These are phyloP conservation scores for Leptinotarsa juncta DNA, from an alignment of 2,888 invertebrate species.

Conservation along the genomic window DNA sequence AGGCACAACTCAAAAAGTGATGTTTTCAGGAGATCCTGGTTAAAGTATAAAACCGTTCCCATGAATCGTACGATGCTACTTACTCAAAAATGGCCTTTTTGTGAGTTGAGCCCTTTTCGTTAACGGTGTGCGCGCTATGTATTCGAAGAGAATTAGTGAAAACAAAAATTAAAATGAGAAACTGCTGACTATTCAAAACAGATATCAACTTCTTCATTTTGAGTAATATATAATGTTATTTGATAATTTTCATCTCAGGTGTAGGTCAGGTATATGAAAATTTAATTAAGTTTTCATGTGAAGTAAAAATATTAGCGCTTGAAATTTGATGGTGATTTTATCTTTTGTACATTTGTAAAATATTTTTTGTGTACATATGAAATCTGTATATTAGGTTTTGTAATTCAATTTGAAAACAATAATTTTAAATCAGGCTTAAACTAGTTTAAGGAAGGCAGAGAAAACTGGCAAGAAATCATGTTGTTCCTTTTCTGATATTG, in stretches of 20 bases:
- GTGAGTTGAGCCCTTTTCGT: too few relatives aligned
- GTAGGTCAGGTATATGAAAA: neutral
- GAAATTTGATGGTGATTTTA: neutral
- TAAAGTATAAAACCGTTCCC: too few relatives aligned
- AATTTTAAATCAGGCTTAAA: constrained; percentile 2
- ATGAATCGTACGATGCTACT: too few relatives aligned
- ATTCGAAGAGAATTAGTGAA: too few relatives aligned
- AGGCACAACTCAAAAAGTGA: too few relatives aligned
- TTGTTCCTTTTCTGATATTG: constrained; percentile 47
- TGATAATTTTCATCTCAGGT: neutral
- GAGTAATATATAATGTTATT: neutral
- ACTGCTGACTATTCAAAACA: too few relatives aligned
- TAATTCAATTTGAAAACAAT: neutral
- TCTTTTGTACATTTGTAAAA: constrained; percentile 13
- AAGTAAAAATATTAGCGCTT: neutral
- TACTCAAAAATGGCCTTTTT: too few relatives aligned
- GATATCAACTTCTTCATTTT: neutral
- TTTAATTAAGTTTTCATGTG: neutral
- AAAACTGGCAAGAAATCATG: constrained; percentile 24
- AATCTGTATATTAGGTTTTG: neutral
- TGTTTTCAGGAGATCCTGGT: too few relatives aligned
- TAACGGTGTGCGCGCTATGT: too few relatives aligned
- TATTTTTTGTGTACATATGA: neutral
- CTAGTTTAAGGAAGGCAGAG: neutral
- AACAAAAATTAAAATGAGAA: too few relatives aligned